These are phyloP conservation scores for Hassar affinis DNA, from an alignment of 2,113 vertebrate species.

Conservation along the genomic window DNA sequence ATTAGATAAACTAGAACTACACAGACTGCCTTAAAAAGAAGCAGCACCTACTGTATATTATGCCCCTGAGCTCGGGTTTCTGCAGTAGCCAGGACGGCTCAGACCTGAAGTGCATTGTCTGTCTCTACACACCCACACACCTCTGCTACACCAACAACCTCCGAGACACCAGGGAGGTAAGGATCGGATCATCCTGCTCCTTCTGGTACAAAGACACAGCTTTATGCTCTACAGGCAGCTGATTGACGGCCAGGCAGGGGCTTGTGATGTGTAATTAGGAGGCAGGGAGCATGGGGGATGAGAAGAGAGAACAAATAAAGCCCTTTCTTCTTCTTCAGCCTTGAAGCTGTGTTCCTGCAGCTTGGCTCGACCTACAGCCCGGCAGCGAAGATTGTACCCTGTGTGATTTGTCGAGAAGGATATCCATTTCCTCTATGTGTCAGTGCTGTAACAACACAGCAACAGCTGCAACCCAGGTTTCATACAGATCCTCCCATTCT, in stretches of 20 bases:
- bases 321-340: neutral
- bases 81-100: neutral
- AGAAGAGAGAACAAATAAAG: neutral
- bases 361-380: conserved; percentile 27
- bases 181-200: conserved; percentile 19
- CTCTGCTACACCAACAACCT: neutral
- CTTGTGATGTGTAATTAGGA: conserved; percentile 48
- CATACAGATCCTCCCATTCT: neutral
- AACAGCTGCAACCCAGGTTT: neutral
- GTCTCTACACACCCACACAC: conserved; percentile 12
- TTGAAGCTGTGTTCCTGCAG: conserved; percentile 16
- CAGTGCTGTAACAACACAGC: neutral
- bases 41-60: neutral
- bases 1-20: neutral
- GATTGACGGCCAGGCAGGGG: conserved; percentile 40
- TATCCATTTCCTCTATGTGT: conserved; percentile 10
- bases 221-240: conserved; percentile 22
- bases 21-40: neutral
- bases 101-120: neutral
- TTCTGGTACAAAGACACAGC: neutral
- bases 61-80: neutral
- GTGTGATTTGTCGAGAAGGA: conserved; percentile 3
- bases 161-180: conserved; percentile 18
- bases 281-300: conserved; percentile 30
- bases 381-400: neutral